Conservation (phyloP, 2,797 vertebrate species). For the Malacoraja senta region DNA sequence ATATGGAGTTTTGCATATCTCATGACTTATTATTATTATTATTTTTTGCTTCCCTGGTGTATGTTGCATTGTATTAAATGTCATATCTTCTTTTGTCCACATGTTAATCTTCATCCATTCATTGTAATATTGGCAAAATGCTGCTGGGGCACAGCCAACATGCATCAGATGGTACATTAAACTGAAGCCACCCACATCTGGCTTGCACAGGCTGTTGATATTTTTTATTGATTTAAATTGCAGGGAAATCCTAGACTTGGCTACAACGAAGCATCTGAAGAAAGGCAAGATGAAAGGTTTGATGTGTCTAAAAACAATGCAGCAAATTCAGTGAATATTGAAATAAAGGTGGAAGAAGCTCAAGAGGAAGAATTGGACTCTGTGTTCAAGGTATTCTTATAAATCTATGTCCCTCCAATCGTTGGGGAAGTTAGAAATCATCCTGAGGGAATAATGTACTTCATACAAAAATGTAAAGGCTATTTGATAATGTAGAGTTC, state of each 20-base stretch:
- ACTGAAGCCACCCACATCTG: not conserved
- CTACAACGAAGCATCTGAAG: not conserved
- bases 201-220: not conserved
- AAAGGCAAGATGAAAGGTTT: not conserved
- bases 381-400: conserved; percentile 24
- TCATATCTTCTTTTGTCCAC: not conserved
- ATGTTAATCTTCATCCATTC: not conserved
- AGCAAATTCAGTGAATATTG: conserved; percentile 22
- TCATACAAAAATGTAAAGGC: not conserved
- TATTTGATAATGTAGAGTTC: not conserved
- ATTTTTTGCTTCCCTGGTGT: not conserved
- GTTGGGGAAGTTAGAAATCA: not conserved
- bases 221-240: conserved; percentile 17
- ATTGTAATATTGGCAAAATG: not conserved
- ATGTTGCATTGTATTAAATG: not conserved
- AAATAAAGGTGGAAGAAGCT: conserved; percentile 29
- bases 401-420: not conserved
- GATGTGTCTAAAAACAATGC: not conserved
- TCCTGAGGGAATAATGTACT: too few species aligned
- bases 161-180: not conserved
- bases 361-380: not conserved
- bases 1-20: not conserved
- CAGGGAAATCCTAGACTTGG: not conserved
- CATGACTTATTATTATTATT: not conserved
- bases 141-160: not conserved